phyloP scores from a whole-genome alignment of 2,113 vertebrate genomes.

The Coreoperca whiteheadi region DNA sequence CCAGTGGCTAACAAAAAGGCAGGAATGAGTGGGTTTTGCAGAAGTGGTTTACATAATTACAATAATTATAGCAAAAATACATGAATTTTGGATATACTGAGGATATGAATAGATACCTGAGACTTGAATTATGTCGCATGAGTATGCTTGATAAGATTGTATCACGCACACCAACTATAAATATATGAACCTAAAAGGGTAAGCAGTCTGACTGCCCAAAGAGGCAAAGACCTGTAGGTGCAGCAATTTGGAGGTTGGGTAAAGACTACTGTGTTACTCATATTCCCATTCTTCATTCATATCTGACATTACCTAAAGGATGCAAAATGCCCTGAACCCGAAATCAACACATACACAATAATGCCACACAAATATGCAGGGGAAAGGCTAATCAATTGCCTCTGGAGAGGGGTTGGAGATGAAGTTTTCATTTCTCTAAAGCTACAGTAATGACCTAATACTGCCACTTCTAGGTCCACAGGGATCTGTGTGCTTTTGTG shows the following conservation, averaged over 20 bases:
- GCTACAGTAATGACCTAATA: conserved; percentile 63
- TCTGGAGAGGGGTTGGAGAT: conserved; percentile 43
- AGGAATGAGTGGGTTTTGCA: not conserved
- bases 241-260: not conserved
- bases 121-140: not conserved
- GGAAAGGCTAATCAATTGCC: conserved; percentile 53
- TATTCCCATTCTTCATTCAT: conserved; percentile 13
- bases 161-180: not conserved
- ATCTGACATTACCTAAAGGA: conserved; percentile 25
- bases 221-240: not conserved
- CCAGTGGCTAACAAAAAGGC: conserved; percentile 2
- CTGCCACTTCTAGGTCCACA: conserved; percentile 22
- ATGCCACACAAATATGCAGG: conserved; percentile 25
- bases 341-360: conserved; percentile 25
- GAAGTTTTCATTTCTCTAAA: conserved; percentile 66
- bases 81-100: not conserved
- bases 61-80: not conserved
- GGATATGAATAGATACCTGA: not conserved
- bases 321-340: conserved; percentile 11
- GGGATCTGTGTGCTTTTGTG: conserved; percentile 33
- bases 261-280: not conserved
- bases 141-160: not conserved
- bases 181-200: not conserved
- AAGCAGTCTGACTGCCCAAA: not conserved
- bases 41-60: not conserved